Base-by-base conservation (phyloP, 2,888 invertebrate species). In the Sarcophaga carnaria region DNA sequence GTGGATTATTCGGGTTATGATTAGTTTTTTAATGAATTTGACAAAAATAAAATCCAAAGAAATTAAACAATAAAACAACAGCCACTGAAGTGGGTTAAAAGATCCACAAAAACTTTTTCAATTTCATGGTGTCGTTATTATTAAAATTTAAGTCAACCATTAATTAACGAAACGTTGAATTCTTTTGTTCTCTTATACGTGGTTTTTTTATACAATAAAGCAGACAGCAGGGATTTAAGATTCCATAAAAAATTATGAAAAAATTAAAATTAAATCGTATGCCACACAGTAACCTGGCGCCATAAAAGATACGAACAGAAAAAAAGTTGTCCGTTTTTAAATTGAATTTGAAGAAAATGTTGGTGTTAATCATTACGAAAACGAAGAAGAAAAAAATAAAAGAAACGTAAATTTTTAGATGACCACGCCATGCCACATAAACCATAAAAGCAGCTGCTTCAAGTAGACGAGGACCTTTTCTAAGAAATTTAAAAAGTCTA, bases 101-200 rank as follows among this genome's bases (percentile, higher is more conserved):
- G 25, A 14, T 12, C n/a, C 54, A 59, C 3, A 22, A 37, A 66
- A 71, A 77, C n/a, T 66, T 60, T 72, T 20, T 72, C 27, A 60
- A 37, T 66, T 79, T 74, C 59, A 64, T 80, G 78, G 83, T 75
- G 74, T 79, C 79, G 66, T 63, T 67, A 63, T 70, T 64, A 63
- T 84, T 69, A 37, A 69, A 64, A 49, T 66, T 37, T 59, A 83
- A 80, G 76, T 76, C 11, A 60, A 66, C 22, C 80, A 80, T 80
- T 80, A 84, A 84, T 76, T 84, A 84, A 70, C 6, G 17, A 60
- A 71, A 54, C 54, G 54, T 54, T 54, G 6, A 37, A 37, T 6
- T 37, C 37, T 49, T 49, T 14, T 14, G 3, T 14, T 14, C 14
- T 14, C 49, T 49, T 49, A 37, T 37, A 37, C 6, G 37, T 0